Conservation (phyloP, 2,888 invertebrate genomes). For the Drosophila mettleri region DNA sequence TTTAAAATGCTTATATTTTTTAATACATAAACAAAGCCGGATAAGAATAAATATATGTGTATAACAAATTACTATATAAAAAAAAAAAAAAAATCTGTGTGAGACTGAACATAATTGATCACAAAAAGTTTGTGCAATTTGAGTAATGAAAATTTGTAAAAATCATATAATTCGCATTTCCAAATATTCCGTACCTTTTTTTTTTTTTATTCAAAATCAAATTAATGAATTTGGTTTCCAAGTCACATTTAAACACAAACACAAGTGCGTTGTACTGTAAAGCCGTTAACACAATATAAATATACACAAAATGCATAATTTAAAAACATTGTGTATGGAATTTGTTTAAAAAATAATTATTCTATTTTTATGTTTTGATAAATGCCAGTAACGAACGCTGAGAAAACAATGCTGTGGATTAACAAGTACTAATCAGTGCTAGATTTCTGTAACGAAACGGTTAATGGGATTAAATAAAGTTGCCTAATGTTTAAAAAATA, state of each 20-base stretch:
- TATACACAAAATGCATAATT: conserved; percentile 32
- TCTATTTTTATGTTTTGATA: conserved; percentile 16
- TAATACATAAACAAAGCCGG: conserved; percentile 42
- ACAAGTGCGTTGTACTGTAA: conserved; percentile 37
- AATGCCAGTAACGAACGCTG: conserved; percentile 6
- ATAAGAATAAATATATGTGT: conserved; percentile 49
- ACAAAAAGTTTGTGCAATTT: conserved; percentile 59
- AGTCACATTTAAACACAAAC: conserved; percentile 20
- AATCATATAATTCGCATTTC: conserved; percentile 34
- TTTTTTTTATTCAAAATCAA: conserved; percentile 59
- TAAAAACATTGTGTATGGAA: conserved; percentile 8
- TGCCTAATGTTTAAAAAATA: conserved; percentile 26
- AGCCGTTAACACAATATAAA: conserved; percentile 35
- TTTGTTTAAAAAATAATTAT: conserved; percentile 13
- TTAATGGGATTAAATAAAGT: conserved; percentile 47
- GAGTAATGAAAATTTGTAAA: conserved; percentile 47
- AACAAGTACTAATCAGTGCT: conserved; percentile 8
- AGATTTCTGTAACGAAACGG: conserved; percentile 7
- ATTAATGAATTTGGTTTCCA: conserved; percentile 34
- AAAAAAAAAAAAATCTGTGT: conserved; percentile 59
- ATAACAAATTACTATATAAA: conserved; percentile 43
- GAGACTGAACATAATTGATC: conserved; percentile 73
- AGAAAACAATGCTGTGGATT: conserved; percentile 23
- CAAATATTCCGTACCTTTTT: conserved; percentile 37
- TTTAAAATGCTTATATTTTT: conserved; percentile 73